Evolutionary conservation across 2,113 vertebrate species (phyloP).

Genomic region (Seriola dumerili): DNA sequence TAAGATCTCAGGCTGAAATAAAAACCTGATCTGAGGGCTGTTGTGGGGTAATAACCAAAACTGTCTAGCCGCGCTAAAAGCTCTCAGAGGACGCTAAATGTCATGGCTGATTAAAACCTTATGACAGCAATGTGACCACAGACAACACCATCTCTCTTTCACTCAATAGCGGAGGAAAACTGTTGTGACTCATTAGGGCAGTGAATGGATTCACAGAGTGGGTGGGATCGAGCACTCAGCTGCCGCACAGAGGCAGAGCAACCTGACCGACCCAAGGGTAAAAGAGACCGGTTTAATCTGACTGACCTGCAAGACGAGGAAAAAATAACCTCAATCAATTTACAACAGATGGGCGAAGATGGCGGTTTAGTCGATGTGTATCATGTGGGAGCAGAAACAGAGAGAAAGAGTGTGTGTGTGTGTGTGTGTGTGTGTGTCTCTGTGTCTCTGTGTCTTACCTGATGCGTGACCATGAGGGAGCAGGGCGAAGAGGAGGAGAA

Average conservation of each 20-base stretch:
- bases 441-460: slow-evolving; percentile 74
- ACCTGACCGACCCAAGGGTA: slow-evolving; percentile 63
- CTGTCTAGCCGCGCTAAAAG: slow-evolving; percentile 44
- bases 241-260: slow-evolving; percentile 37
- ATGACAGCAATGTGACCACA: slow-evolving; percentile 68
- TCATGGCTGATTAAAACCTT: slow-evolving; percentile 73
- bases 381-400: slow-evolving; percentile 11
- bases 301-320: slow-evolving; percentile 47
- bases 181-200: slow-evolving; percentile 61
- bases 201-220: slow-evolving; percentile 56
- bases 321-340: slow-evolving; percentile 58
- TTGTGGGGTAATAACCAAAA: slow-evolving; percentile 25
- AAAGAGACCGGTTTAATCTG: slow-evolving; percentile 67
- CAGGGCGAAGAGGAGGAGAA: slow-evolving; percentile 80
- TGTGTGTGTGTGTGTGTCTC: neutral
- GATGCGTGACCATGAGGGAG: slow-evolving; percentile 81
- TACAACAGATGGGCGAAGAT: slow-evolving; percentile 39
- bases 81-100: slow-evolving; percentile 62
- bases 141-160: slow-evolving; percentile 54
- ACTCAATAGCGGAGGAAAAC: slow-evolving; percentile 43
- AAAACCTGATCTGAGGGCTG: slow-evolving; percentile 33
- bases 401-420: neutral
- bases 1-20: slow-evolving; percentile 3
- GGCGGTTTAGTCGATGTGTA: slow-evolving; percentile 28
- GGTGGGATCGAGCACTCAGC: slow-evolving; percentile 46